Percentiles rank a stretch among this genome's conserved stretches.
These are phyloP conservation scores for Aselliscus stoliczkanus DNA, from an alignment of 2,797 vertebrate species.

Conservation along the genomic window DNA sequence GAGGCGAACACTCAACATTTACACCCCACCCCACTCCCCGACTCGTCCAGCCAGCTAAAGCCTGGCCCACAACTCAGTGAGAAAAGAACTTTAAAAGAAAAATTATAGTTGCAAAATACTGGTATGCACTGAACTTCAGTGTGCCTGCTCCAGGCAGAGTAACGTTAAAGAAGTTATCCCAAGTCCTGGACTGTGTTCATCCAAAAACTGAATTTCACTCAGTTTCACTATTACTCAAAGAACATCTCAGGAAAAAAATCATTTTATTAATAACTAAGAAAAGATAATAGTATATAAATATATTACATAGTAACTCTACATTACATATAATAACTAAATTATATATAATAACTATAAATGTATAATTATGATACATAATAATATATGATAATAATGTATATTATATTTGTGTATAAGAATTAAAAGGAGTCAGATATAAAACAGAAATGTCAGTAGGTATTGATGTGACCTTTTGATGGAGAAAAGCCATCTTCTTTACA, in stretches of 20 bases:
- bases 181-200: neutral
- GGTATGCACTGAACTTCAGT: too few relatives aligned
- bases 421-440: neutral
- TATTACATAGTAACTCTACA: neutral
- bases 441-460: neutral
- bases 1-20: neutral
- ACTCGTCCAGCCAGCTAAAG: neutral
- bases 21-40: too few relatives aligned
- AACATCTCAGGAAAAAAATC: neutral
- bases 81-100: neutral
- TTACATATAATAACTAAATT: neutral
- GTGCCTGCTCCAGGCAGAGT: accelerated
- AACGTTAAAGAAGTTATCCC: accelerated
- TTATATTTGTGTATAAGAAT: too few relatives aligned
- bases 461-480: neutral
- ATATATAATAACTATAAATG: neutral
- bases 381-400: neutral
- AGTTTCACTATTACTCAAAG: neutral
- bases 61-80: neutral
- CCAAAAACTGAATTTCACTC: neutral
- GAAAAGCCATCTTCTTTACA: neutral
- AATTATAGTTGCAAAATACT: neutral
- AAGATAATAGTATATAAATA: neutral
- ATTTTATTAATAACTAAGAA: neutral
- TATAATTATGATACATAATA: neutral